Conservation (phyloP, 2,888 invertebrate genomes). For the Tipula vernalis region DNA sequence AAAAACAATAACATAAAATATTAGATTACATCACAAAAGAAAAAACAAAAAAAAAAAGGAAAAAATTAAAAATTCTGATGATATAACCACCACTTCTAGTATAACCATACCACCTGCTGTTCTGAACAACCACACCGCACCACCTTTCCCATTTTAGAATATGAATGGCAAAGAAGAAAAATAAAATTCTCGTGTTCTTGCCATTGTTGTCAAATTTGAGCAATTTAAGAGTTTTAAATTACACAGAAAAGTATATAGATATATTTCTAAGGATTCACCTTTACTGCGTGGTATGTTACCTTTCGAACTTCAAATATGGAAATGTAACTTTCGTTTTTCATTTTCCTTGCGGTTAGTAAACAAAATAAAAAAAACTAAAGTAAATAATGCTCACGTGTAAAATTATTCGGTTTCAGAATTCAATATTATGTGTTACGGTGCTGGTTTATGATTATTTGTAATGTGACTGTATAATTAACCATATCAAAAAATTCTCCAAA, state of each 20-base stretch:
- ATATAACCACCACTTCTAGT: background rate
- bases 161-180: background rate
- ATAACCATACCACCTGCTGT: background rate
- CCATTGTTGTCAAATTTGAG: background rate
- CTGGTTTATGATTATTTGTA: background rate
- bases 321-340: background rate
- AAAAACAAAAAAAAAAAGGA: background rate
- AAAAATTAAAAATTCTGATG: background rate
- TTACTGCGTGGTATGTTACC: background rate
- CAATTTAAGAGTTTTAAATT: background rate
- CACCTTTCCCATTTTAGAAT: background rate
- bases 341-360: background rate
- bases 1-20: background rate
- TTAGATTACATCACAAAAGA: background rate
- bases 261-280: background rate
- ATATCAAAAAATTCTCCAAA: background rate
- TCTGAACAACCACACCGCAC: background rate
- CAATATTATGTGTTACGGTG: background rate
- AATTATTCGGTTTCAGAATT: background rate
- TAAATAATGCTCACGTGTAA: background rate
- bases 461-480: background rate
- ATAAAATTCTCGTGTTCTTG: background rate
- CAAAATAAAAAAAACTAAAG: background rate
- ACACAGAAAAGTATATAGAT: background rate
- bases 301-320: background rate